A percentile compares a stretch with the other conserved stretches of the same genome.
These are phyloP conservation scores for Trichopria drosophilae DNA, from an alignment of 2,888 invertebrate genomes.

Conservation along the genomic window DNA sequence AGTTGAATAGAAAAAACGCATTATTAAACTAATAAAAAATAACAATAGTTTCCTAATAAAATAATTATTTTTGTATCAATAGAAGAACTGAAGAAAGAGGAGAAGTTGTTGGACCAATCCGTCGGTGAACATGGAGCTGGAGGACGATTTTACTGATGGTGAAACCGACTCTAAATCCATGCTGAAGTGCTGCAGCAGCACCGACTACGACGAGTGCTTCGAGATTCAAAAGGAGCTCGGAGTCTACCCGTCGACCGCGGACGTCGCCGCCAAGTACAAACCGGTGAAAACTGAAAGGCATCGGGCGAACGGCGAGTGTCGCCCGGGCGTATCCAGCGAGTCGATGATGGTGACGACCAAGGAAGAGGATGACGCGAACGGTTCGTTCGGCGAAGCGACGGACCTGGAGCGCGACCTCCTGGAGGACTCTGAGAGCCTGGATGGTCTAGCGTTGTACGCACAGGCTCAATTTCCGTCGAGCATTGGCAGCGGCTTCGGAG, in stretches of 20 bases:
- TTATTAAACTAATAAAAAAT: neutral
- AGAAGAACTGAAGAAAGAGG: constrained; percentile 55
- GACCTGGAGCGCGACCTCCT: constrained; percentile 55
- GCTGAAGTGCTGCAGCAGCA: constrained; percentile 22
- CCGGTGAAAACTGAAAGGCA: constrained; percentile 48
- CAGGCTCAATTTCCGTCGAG: constrained; percentile 42
- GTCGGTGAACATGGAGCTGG: constrained; percentile 53
- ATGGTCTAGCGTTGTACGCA: constrained; percentile 50
- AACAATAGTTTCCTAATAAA: neutral
- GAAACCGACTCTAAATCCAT: constrained; percentile 49
- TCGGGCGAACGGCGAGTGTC: constrained; percentile 53
- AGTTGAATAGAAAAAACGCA: too few relatives aligned
- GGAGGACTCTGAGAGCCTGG: constrained; percentile 54
- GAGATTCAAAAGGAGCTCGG: constrained; percentile 70
- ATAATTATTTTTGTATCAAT: constrained; percentile 22
- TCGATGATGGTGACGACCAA: too few relatives aligned
- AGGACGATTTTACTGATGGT: constrained; percentile 51
- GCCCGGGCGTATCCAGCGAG: constrained; percentile 27
- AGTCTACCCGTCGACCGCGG: constrained; percentile 45
- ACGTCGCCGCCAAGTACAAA: constrained; percentile 16
- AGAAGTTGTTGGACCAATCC: constrained; percentile 51
- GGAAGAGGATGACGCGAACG: constrained; percentile 46
- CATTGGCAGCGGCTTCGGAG: too few relatives aligned
- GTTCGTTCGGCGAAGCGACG: constrained; percentile 47
- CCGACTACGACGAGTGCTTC: constrained; percentile 69